phyloP scores from a whole-genome alignment of 2,888 invertebrate genomes.

The Willowsia nigromaculata region DNA sequence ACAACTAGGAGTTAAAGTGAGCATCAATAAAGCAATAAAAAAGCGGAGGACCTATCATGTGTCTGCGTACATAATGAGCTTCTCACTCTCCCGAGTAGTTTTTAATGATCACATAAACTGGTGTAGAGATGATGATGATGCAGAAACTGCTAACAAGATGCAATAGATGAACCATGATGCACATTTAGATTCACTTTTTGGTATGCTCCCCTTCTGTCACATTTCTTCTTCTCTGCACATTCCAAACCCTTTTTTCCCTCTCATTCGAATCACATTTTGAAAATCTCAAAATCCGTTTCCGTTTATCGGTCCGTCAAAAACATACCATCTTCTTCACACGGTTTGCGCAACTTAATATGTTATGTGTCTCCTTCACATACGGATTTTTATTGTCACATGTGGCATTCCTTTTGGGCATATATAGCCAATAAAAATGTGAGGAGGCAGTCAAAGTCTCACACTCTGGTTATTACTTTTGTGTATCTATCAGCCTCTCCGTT shows the following conservation, averaged over 20 bases:
- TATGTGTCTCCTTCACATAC: conserved; percentile 1
- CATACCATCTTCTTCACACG: conserved; percentile 34
- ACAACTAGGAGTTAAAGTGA: not conserved
- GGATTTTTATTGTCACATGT: conserved; percentile 32
- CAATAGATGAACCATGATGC: conserved; percentile 32
- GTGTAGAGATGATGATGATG: conserved; percentile 4
- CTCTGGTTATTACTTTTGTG: not conserved
- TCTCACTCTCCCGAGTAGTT: not conserved
- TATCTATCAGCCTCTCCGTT: conserved; percentile 25
- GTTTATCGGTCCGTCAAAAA: conserved; percentile 46
- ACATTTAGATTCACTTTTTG: conserved; percentile 4
- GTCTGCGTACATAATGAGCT: conserved; percentile 2
- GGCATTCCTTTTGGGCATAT: conserved; percentile 47
- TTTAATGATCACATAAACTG: conserved; percentile 20
- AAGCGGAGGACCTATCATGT: not conserved
- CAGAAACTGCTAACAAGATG: conserved; percentile 29
- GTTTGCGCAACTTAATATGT: not conserved
- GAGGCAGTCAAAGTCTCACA: conserved; percentile 16
- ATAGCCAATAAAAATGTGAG: conserved; percentile 49
- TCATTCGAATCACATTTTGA: conserved; percentile 38
- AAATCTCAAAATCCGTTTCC: conserved; percentile 53
- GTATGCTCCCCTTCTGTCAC: conserved; percentile 1
- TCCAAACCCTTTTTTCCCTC: conserved; percentile 16
- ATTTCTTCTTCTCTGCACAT: not conserved
- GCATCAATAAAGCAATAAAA: not conserved